Evolutionary conservation across 2,888 invertebrate species (phyloP), one percentile per base, ranked within the genome.

Genomic region (Apoda limacodes): DNA sequence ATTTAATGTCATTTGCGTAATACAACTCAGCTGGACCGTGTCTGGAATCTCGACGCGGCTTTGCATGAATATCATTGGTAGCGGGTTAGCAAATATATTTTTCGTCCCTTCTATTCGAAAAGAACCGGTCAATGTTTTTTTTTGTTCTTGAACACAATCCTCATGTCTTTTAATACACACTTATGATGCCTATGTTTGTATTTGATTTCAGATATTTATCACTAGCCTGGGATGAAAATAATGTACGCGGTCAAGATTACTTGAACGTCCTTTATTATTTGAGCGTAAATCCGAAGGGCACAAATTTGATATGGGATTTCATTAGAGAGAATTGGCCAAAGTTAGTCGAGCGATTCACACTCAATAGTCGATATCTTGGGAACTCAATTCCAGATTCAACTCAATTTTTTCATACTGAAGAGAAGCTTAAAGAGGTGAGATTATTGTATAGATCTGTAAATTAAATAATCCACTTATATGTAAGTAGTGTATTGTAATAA

Each of bases 201-300:
- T 22, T 21, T 4, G 34, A n/a, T 45, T 47, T 4, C 50, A 93
- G 94, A 51, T 88, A 88, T 48, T 71, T 96, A 11, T 78, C 84
- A 1, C 72, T 88, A 28, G 88, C 92, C 0, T 88, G 88, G 82
- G 85, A 93, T 48, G 89, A 90, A 48, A 81, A 65, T 0, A 83
- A 89, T 45, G 87, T 97, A 1, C 85, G 93, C 17, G 82, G 88
- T 3, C 95, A 96, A 64, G 95, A 96, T 63, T 94, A 92, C 56
- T 86, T 95, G 45, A 83, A 71, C 0, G 87, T 92, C 20, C 54
- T 96, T 1, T 63, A 62, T 0, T 75, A 82, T 32, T 87, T 96
- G 30, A 83, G 91, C 0, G 46, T 48, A 0, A 95, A 95, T 66
- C 88, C 91, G 0, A 72, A 85, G 1, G 96, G 94, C 4, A 84